Conservation (phyloP, 2,888 invertebrate genomes). For the Eupsilia transversa region DNA sequence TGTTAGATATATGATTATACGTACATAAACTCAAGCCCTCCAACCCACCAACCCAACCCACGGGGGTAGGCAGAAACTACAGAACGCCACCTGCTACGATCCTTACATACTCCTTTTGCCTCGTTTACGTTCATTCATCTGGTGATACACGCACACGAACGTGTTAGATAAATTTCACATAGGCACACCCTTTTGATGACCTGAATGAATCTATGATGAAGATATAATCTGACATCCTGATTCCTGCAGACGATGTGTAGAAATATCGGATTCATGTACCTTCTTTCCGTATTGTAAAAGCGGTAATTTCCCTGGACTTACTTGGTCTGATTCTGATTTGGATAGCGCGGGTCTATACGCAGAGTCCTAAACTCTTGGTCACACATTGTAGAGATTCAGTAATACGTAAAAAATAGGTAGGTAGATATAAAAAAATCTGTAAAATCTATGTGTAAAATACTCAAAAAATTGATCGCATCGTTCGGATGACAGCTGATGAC, state of each 20-base stretch:
- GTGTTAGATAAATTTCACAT: neutral
- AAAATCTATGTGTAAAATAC: constrained; percentile 1
- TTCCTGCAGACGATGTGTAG: neutral
- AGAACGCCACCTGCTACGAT: too few species aligned
- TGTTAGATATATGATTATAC: too few species aligned
- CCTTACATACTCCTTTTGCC: neutral
- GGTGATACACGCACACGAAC: neutral
- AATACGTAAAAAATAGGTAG: constrained; percentile 1
- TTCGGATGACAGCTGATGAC: neutral
- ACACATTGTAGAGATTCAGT: constrained; percentile 77
- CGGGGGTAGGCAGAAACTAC: neutral
- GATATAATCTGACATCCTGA: neutral
- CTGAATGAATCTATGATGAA: neutral
- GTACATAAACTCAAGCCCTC: neutral
- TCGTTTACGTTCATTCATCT: neutral
- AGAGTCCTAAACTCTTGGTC: constrained; percentile 85
- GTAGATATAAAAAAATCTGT: neutral
- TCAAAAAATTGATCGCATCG: constrained; percentile 11
- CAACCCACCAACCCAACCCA: too few species aligned
- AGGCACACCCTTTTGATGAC: neutral
- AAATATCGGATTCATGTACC: neutral
- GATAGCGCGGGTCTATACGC: constrained; percentile 86
- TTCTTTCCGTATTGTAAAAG: neutral
- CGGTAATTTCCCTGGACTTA: constrained; percentile 48
- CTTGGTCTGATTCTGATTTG: constrained; percentile 85